Conservation (phyloP, 2,113 vertebrate genomes). For the Pygoscelis antarcticus region DNA sequence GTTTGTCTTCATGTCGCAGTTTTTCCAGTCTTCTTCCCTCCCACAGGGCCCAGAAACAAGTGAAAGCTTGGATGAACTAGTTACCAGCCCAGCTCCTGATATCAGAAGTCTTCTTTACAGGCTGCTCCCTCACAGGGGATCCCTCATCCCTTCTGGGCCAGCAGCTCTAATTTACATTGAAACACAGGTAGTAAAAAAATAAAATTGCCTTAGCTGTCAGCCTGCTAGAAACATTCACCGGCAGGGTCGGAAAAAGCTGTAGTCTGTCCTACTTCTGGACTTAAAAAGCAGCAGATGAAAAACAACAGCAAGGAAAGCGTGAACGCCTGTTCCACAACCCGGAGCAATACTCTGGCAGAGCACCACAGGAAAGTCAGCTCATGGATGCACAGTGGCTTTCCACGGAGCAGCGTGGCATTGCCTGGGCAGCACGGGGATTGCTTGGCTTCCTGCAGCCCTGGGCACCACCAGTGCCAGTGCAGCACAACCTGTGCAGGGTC, state of each 20-base stretch:
- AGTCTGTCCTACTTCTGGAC: not conserved
- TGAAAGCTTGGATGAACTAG: not conserved
- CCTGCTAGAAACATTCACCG: not conserved
- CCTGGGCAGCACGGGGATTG: rapidly evolving
- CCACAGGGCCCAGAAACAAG: not conserved
- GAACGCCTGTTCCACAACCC: rapidly evolving
- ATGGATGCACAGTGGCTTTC: rapidly evolving
- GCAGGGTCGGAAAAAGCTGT: rapidly evolving
- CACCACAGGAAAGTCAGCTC: rapidly evolving
- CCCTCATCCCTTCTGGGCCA: not conserved
- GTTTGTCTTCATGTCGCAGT: not conserved
- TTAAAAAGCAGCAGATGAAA: not conserved
- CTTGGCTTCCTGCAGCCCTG: not conserved
- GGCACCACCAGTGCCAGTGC: not conserved
- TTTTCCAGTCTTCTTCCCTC: not conserved
- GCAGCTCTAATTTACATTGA: not conserved
- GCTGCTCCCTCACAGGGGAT: not conserved
- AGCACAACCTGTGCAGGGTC: not conserved
- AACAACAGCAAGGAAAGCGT: rapidly evolving
- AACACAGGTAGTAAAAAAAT: not conserved
- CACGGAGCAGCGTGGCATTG: rapidly evolving
- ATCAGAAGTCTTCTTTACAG: not conserved
- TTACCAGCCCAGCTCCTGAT: not conserved
- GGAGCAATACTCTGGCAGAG: rapidly evolving
- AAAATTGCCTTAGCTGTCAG: not conserved